A percentile compares a stretch with the other conserved stretches of the same genome.
phyloP scores from a whole-genome alignment of 1,140 invertebrate species.

The Rhopalosiphum maidis region DNA sequence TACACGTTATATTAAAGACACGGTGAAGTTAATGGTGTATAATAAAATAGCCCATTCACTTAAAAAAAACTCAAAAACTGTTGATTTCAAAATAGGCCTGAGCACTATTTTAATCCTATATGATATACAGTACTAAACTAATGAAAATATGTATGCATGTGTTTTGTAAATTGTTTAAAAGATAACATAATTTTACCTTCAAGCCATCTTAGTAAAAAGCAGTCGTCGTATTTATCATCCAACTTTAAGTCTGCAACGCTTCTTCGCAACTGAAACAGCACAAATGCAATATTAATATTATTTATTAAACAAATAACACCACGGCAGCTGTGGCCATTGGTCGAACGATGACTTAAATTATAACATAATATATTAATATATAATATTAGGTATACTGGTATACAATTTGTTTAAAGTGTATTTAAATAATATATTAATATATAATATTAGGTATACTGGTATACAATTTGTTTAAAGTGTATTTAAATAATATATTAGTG shows the following conservation, averaged over 20 bases:
- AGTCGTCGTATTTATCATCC: slow-evolving; percentile 77
- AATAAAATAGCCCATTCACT: background rate
- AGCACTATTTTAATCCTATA: background rate
- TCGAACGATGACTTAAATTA: no score
- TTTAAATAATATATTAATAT: no score
- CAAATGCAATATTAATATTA: slow-evolving; percentile 2
- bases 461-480: no score
- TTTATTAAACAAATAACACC: no score
- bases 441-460: no score
- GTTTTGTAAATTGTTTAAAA: background rate
- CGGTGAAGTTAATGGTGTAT: background rate
- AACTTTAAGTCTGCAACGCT: slow-evolving; percentile 70
- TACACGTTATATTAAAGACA: background rate
- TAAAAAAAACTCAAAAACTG: no score
- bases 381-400: no score
- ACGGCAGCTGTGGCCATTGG: no score
- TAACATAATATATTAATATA: no score
- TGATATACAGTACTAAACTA: background rate
- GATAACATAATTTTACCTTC: slow-evolving; percentile 73
- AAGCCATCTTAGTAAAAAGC: slow-evolving; percentile 80
- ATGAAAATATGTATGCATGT: background rate
- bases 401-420: no score
- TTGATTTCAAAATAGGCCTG: background rate
- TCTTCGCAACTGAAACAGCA: slow-evolving; percentile 73
- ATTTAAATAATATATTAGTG: no score